Conservation (phyloP, 1,140 invertebrate species). For the Nasonia giraulti region DNA sequence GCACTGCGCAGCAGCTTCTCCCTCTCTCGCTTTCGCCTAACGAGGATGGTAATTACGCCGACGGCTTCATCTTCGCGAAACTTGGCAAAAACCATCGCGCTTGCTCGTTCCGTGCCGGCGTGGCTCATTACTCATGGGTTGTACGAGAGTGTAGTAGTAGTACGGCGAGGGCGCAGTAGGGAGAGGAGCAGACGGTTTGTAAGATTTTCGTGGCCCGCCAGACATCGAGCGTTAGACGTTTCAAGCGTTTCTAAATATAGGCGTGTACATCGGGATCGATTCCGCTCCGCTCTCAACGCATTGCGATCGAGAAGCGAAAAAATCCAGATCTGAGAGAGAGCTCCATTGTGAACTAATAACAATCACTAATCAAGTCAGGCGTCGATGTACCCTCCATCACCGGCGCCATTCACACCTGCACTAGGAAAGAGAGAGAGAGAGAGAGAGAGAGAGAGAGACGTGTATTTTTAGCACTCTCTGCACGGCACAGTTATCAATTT, state of each 20-base stretch:
- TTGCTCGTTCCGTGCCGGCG: conserved; percentile 28
- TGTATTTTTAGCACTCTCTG: background rate
- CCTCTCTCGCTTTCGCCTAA: conserved; percentile 63
- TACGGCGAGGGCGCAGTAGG: background rate
- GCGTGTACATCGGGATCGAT: too few relatives aligned
- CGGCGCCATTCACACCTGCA: background rate
- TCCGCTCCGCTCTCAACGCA: too few relatives aligned
- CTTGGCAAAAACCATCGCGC: conserved; percentile 66
- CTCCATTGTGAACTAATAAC: conserved; percentile 2
- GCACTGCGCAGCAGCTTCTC: conserved; percentile 29
- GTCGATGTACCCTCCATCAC: background rate
- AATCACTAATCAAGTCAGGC: background rate
- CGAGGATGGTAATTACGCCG: conserved; percentile 72
- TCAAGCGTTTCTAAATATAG: too few relatives aligned
- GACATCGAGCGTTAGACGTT: background rate
- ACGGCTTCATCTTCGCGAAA: conserved; percentile 72
- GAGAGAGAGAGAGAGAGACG: background rate
- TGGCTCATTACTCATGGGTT: conserved; percentile 64
- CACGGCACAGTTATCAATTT: conserved; percentile 38
- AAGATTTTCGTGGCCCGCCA: conserved; percentile 31
- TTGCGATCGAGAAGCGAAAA: background rate
- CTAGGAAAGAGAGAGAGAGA: background rate
- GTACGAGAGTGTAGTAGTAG: conserved; percentile 30
- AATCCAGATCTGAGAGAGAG: background rate
- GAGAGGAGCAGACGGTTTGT: background rate